phyloP scores from a whole-genome alignment of 2,888 invertebrate species.

The Pocota personata region DNA sequence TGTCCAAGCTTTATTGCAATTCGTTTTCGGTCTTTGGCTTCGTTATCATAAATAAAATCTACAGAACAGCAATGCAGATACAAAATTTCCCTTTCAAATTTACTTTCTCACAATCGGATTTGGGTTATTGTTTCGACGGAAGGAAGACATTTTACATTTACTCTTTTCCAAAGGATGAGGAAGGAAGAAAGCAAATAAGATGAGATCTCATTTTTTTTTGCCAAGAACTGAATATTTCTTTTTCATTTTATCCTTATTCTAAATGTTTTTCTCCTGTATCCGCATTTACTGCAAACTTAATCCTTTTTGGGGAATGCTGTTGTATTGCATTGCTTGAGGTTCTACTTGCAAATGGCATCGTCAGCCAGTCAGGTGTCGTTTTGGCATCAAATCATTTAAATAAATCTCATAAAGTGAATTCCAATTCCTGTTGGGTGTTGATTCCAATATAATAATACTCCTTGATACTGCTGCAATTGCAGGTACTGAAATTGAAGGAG shows the following conservation, averaged over 20 bases:
- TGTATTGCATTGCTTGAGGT: conserved; percentile 17
- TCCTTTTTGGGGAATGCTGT: not conserved
- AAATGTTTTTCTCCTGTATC: not conserved
- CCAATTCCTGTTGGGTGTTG: conserved; percentile 54
- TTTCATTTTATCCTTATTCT: not conserved
- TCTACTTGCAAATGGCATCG: not conserved
- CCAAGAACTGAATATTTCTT: not conserved
- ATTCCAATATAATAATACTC: conserved; percentile 56
- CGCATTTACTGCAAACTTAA: conserved; percentile 17
- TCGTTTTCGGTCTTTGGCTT: not conserved
- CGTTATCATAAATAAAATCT: not conserved
- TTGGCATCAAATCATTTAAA: conserved; percentile 64
- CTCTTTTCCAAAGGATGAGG: not conserved
- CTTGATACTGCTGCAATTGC: conserved; percentile 16
- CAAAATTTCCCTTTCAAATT: conserved; percentile 36
- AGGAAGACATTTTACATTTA: conserved; percentile 12
- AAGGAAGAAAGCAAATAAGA: conserved; percentile 14
- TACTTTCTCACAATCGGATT: conserved; percentile 44
- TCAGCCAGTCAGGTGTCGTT: conserved; percentile 50
- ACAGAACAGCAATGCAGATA: conserved; percentile 27
- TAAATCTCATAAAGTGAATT: conserved; percentile 60
- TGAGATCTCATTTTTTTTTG: conserved; percentile 12
- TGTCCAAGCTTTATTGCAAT: not conserved
- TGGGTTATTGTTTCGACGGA: conserved; percentile 30
- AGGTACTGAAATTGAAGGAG: conserved; percentile 12